Evolutionary conservation across 2,113 vertebrate genomes (phyloP), one percentile per base, ranked within the genome.

Genomic region (Choloepus hoffmanni): DNA sequence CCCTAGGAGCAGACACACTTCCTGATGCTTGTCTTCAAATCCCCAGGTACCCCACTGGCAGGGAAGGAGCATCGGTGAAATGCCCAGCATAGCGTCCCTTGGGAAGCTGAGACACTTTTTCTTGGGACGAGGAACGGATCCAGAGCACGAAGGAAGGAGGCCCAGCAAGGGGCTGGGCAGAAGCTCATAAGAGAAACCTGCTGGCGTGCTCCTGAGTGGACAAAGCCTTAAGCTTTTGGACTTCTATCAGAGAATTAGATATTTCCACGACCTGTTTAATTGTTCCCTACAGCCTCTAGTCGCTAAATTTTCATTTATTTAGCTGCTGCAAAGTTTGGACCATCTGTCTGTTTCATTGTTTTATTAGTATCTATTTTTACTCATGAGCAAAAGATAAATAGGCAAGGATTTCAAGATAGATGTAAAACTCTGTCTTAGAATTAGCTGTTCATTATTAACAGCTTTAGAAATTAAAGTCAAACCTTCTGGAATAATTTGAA

Each of bases 321-420:
- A 60, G 90, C 48, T 63, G 19, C 88, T 28, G 1, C 40, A 50
- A 48, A 16, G 67, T 48, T 88, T 23, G 6, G 33, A 70, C 85
- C 78, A 77, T 83, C 81, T 65, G 14, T 82, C 82, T 95, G 72
- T 19, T 48, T 24, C 28, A 33, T 62, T 83, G 78, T 36, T 88
- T 94, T 90, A 89, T 86, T 85, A 58, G 45, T 30, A 67, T 68
- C 50, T 77, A 81, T 85, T 96, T 97, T 81, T 86, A 89, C 45
- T 89, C 63, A 62, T 65, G 92, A 91, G 45, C 33, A 65, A 79
- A 60, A 89, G 62, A 86, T 73, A 93, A 89, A 77, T 48, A 83
- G 68, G 30, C 40, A 72, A 87, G 73, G 21, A 50, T 86, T 89
- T 94, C 74, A 91, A 79, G 92, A 89, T 26, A 50, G 53, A 89